Evolutionary conservation across 1,140 invertebrate genomes (phyloP), one percentile per base, ranked within the genome.

Genomic region (Amyelois transitella): DNA sequence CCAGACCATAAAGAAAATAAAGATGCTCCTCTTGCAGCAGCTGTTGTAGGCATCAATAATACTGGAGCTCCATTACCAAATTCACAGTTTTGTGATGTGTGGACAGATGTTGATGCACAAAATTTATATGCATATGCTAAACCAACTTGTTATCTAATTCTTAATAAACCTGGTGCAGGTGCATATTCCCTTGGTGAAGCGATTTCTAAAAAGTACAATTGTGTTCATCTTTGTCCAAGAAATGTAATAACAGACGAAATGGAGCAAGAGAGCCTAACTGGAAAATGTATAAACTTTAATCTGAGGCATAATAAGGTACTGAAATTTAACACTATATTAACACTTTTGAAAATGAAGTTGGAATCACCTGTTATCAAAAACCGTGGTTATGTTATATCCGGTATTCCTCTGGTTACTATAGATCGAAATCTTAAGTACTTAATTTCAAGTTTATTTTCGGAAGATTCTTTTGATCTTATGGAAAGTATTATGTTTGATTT

Each of bases 331-430:
- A 66, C 83, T 7, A 75, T 91, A 18, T 54, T 90, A 28, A 65
- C 81, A 61, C 66, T 91, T 12, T 69, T 92, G 12, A 76, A 90
- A 48, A 69, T 73, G 53, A 88, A 89, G 62, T 55, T 91, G 2
- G 66, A 86, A 58, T 86, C 82, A 18, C 73, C 87, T 14, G 82
- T 80, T n/a, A 74, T 90, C 18, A 66, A 77, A 57, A 90, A 92
- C 67, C 81, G 89, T 64, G 91, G 92, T 14, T 92, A 90, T 78
- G 80, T 92, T 6, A 66, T 92, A 53, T 90, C 90, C 32, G 91
- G 91, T 12, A 62, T 92, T 38, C 91, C 92, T n/a, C 54, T 92
- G 12, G 76, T 92, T 28, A 81, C 82, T 1, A 84, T 85, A 43
- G 69, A 73, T 56, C 60, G 62, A 57, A 62, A 48, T 28, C 58